These are phyloP conservation scores for Actenoides hombroni DNA, from an alignment of 2,113 vertebrate species.

Conservation along the genomic window DNA sequence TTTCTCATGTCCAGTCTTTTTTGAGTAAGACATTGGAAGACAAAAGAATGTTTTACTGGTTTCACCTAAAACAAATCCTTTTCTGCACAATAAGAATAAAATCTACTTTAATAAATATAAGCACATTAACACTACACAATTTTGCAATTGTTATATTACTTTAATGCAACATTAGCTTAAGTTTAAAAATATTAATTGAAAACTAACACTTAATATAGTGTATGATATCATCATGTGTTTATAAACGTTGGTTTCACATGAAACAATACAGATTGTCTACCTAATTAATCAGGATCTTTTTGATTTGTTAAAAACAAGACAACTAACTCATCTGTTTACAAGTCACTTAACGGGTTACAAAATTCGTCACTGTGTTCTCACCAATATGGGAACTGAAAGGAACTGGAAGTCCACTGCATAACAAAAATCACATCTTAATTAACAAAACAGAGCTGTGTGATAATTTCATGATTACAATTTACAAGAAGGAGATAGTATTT, in stretches of 20 bases:
- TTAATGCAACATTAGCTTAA: background rate
- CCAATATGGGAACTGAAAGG: background rate
- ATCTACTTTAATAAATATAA: background rate
- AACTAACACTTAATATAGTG: background rate
- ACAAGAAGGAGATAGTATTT: background rate
- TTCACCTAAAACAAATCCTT: background rate
- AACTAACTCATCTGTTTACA: background rate
- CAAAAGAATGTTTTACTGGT: background rate
- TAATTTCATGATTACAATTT: background rate
- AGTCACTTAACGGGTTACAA: background rate
- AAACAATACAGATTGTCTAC: background rate
- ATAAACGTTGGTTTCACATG: background rate
- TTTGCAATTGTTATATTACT: background rate
- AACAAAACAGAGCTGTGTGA: background rate
- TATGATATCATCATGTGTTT: background rate
- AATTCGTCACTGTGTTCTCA: background rate
- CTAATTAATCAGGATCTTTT: background rate
- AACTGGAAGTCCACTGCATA: background rate
- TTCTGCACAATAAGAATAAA: background rate
- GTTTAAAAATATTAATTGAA: background rate
- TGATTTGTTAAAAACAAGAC: background rate
- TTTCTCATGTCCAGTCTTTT: background rate
- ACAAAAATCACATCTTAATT: background rate
- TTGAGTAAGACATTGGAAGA: background rate
- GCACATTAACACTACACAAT: background rate